phyloP scores from a whole-genome alignment of 2,797 vertebrate genomes.

The Hippocampus kuda region DNA sequence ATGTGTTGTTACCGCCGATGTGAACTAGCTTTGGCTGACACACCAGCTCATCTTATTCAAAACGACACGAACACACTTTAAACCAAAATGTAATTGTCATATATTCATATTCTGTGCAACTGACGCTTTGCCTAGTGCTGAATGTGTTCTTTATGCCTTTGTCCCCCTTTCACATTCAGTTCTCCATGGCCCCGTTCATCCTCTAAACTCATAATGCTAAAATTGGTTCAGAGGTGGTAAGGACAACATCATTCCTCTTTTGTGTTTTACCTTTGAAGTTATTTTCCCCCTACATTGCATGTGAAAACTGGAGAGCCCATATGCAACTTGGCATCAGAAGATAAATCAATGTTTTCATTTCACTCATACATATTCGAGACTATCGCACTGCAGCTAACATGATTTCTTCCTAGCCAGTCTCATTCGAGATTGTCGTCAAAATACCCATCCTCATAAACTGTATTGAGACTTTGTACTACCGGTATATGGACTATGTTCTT shows the following conservation, averaged over 20 bases:
- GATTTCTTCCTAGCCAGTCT: constrained; percentile 23
- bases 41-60: constrained; percentile 31
- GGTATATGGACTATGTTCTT: constrained; percentile 9
- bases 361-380: constrained; percentile 68
- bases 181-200: constrained; percentile 78
- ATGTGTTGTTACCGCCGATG: constrained; percentile 23
- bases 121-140: constrained; percentile 55
- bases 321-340: constrained; percentile 44
- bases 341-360: constrained; percentile 64
- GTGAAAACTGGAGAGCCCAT: constrained; percentile 47
- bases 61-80: constrained; percentile 22
- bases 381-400: constrained; percentile 73
- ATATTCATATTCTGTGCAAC: constrained; percentile 38
- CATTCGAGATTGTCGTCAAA: background rate
- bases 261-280: constrained; percentile 55
- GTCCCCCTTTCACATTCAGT: constrained; percentile 78
- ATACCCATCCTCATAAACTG: background rate
- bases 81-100: constrained; percentile 20
- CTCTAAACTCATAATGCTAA: constrained; percentile 84
- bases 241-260: constrained; percentile 60
- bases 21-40: constrained; percentile 41
- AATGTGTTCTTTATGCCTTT: constrained; percentile 69
- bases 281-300: constrained; percentile 53
- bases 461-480: background rate
- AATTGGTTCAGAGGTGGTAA: constrained; percentile 89